These are phyloP conservation scores for Cavia porcellus DNA, from an alignment of 2,113 vertebrate species.

Conservation along the genomic window DNA sequence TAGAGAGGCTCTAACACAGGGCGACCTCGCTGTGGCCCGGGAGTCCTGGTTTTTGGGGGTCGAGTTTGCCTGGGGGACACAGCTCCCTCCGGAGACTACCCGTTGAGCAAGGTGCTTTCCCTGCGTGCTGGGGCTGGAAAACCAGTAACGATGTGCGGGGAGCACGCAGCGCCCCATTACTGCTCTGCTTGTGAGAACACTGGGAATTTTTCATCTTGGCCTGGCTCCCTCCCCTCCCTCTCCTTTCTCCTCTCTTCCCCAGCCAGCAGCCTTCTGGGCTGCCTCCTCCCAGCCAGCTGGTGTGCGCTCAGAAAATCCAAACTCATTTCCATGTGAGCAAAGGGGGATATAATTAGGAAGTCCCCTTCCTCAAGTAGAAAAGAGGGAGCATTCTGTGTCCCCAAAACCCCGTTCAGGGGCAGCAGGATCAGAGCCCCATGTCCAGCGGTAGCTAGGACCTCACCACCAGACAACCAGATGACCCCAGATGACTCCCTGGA, in stretches of 20 bases:
- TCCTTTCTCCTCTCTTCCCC: conserved; percentile 74
- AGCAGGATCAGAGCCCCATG: neutral
- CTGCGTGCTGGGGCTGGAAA: no score
- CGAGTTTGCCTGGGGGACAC: neutral
- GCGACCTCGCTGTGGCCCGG: neutral
- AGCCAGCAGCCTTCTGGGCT: conserved; percentile 84
- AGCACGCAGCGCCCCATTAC: conserved; percentile 42
- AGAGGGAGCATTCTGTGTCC: neutral
- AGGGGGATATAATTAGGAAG: conserved; percentile 81
- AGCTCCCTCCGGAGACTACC: neutral
- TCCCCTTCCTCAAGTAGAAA: conserved; percentile 72
- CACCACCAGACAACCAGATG: neutral
- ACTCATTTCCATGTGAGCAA: conserved; percentile 83
- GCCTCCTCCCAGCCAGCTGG: conserved; percentile 84
- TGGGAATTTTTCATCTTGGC: conserved; percentile 78
- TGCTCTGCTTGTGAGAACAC: conserved; percentile 63
- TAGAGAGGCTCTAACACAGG: neutral
- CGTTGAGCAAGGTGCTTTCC: neutral
- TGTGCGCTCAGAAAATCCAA: conserved; percentile 82
- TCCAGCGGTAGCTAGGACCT: neutral
- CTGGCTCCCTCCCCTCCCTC: conserved; percentile 75
- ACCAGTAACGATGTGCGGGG: neutral
- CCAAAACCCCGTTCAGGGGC: neutral
- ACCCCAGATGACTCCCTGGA: neutral
- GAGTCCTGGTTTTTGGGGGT: neutral